These are phyloP conservation scores for Choristoneura rosaceana DNA, from an alignment of 2,888 invertebrate genomes.

Conservation along the genomic window DNA sequence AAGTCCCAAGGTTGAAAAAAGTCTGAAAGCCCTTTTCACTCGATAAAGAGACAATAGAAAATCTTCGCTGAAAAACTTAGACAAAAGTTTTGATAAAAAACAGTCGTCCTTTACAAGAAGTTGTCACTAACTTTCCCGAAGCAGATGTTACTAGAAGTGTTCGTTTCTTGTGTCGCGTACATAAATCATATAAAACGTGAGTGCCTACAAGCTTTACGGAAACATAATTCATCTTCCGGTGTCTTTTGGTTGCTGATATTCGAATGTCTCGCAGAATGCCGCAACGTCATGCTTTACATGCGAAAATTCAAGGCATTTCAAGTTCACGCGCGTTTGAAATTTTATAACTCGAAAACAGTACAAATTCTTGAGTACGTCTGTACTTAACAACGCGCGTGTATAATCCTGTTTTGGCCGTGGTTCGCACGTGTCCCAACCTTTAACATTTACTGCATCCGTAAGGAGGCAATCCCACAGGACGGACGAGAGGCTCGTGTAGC, in stretches of 20 bases:
- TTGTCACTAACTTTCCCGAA: slow-evolving; percentile 25
- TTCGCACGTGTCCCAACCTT: slow-evolving; percentile 45
- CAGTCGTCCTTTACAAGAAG: slow-evolving; percentile 24
- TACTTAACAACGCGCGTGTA: background rate
- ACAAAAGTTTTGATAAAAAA: slow-evolving; percentile 32
- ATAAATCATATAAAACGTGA: slow-evolving; percentile 24
- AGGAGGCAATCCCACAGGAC: slow-evolving; percentile 37
- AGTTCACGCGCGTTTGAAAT: slow-evolving; percentile 45
- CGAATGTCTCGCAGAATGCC: slow-evolving; percentile 13
- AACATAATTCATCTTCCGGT: slow-evolving; percentile 20
- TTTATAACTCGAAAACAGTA: slow-evolving; percentile 47
- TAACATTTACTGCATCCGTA: slow-evolving; percentile 44
- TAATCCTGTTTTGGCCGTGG: background rate
- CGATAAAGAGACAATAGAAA: slow-evolving; percentile 36
- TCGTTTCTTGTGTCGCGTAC: slow-evolving; percentile 12
- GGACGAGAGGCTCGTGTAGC: slow-evolving; percentile 23
- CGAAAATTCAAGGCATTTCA: background rate
- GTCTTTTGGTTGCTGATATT: slow-evolving; percentile 22
- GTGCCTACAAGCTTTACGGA: slow-evolving; percentile 18
- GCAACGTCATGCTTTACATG: slow-evolving; percentile 1
- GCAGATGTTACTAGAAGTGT: slow-evolving; percentile 29
- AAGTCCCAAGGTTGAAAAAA: slow-evolving; percentile 7
- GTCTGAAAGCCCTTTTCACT: slow-evolving; percentile 27
- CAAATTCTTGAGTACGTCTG: slow-evolving; percentile 20
- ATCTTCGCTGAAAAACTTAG: slow-evolving; percentile 19